Percentiles rank a stretch among this genome's conserved stretches.
Conservation (phyloP, 2,797 vertebrate genomes). For the Halcyon smyrnensis region DNA sequence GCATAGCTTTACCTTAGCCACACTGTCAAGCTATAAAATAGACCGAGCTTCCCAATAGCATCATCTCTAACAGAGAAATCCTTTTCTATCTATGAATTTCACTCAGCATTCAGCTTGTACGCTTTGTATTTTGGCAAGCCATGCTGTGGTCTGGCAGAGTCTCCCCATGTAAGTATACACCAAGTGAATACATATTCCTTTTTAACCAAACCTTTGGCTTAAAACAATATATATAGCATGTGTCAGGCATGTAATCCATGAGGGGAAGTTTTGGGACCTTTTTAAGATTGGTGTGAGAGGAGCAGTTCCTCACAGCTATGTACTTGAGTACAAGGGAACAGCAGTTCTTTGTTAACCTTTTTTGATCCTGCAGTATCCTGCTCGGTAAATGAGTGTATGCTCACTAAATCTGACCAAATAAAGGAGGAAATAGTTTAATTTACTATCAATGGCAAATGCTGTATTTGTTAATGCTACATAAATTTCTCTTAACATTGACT, state of each 20-base stretch:
- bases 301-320: neutral
- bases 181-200: neutral
- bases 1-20: neutral
- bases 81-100: neutral
- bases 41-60: neutral
- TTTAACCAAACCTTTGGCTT: neutral
- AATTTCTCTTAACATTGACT: neutral
- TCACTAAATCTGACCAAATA: neutral
- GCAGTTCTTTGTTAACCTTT: neutral
- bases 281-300: neutral
- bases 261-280: neutral
- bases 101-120: neutral
- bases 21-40: neutral
- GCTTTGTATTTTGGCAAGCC: neutral
- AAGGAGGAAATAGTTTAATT: neutral
- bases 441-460: neutral
- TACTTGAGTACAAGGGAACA: neutral
- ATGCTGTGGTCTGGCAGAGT: neutral
- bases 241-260: neutral
- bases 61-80: neutral
- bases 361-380: neutral
- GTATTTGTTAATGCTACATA: neutral
- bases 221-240: neutral
- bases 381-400: neutral
- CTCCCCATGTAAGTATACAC: rapidly evolving